Conservation (phyloP, 2,797 vertebrate species). For the Siniperca obscura region DNA sequence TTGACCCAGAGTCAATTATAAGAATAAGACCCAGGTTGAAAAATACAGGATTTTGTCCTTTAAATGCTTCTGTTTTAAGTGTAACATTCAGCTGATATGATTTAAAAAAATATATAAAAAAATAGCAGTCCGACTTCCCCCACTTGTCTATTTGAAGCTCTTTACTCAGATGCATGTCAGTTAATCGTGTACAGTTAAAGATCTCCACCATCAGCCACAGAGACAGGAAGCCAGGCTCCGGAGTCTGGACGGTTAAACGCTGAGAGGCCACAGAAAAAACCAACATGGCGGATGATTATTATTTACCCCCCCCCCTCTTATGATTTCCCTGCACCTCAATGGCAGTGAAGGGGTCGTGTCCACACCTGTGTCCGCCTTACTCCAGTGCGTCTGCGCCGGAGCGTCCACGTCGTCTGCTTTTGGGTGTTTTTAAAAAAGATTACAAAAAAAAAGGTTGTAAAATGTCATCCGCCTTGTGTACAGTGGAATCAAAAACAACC, state of each 20-base stretch:
- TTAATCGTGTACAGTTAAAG: constrained; percentile 15
- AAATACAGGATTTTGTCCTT: background rate
- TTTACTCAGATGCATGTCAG: constrained; percentile 43
- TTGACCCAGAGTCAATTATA: too few relatives aligned
- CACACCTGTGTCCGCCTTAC: constrained; percentile 59
- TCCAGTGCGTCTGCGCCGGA: constrained; percentile 53
- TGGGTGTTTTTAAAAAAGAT: constrained; percentile 63
- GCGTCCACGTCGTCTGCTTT: constrained; percentile 66
- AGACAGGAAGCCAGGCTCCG: background rate
- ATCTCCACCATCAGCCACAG: constrained; percentile 9
- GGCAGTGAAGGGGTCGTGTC: constrained; percentile 63
- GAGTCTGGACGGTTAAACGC: constrained; percentile 14
- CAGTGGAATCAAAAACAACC: constrained; percentile 73
- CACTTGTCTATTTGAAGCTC: background rate
- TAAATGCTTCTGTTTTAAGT: background rate
- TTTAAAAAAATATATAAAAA: background rate
- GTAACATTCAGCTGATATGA: constrained; percentile 7
- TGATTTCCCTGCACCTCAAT: constrained; percentile 41
- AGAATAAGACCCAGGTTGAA: background rate
- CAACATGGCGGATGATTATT: background rate
- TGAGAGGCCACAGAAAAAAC: constrained; percentile 8
- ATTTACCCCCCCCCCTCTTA: constrained; percentile 4
- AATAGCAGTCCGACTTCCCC: background rate
- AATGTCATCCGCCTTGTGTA: constrained; percentile 79
- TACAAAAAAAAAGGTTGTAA: constrained; percentile 49